phyloP scores from a whole-genome alignment of 2,113 vertebrate genomes.

The Mustela nigripes region DNA sequence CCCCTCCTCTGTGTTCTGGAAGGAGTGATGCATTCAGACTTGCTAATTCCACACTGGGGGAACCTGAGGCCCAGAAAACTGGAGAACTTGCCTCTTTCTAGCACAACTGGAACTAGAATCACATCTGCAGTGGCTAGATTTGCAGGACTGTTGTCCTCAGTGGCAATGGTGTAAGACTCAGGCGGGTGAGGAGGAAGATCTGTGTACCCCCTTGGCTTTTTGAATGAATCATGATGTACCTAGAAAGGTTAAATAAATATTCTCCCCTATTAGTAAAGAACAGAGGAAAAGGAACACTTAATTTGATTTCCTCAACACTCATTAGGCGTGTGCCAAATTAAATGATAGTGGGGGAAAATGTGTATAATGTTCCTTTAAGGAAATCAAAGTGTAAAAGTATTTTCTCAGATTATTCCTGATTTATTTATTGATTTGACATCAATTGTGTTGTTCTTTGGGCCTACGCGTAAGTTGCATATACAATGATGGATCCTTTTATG shows the following conservation, averaged over 20 bases:
- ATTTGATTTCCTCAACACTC: slow-evolving; percentile 51
- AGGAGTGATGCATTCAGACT: background rate
- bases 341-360: background rate
- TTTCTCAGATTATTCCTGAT: slow-evolving; percentile 2
- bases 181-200: background rate
- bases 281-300: background rate
- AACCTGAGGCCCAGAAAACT: background rate
- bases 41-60: background rate
- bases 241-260: slow-evolving; percentile 30
- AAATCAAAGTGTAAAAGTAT: slow-evolving; percentile 13
- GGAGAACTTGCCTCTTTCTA: background rate
- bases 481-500: background rate
- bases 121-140: background rate
- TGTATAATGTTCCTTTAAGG: background rate
- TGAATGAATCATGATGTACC: slow-evolving; percentile 4
- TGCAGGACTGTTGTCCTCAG: background rate
- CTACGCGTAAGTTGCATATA: background rate
- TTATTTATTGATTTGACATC: slow-evolving; percentile 7
- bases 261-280: slow-evolving; percentile 34
- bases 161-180: background rate
- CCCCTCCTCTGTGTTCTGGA: background rate
- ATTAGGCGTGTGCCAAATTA: background rate
- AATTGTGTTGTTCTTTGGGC: background rate
- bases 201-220: background rate
- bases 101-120: background rate